A percentile compares a stretch with the other conserved stretches of the same genome.
phyloP scores from a whole-genome alignment of 30 jellyfish, hydroid and myxozoan genomes.

The Chironex yamaguchii region DNA sequence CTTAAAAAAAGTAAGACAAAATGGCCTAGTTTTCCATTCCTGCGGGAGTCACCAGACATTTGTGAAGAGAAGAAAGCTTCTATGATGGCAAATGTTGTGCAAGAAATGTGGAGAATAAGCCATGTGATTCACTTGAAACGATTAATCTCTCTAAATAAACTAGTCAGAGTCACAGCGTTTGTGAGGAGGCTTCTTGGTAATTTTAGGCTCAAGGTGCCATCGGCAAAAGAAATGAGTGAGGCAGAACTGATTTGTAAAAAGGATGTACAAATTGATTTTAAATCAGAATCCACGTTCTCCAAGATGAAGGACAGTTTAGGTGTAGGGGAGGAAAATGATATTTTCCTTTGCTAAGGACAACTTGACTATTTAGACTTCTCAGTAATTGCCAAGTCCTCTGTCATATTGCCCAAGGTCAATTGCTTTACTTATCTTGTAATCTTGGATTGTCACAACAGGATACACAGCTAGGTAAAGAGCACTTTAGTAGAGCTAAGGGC shows the following conservation, averaged over 20 bases:
- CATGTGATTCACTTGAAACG: background rate
- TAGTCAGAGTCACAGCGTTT: background rate
- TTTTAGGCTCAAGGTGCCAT: background rate
- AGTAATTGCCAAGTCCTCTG: conserved; percentile 28
- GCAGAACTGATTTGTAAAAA: conserved; percentile 1
- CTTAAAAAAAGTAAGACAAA: too few species aligned
- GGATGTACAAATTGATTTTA: background rate
- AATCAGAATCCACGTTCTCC: too few species aligned
- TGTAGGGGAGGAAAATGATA: conserved; percentile 3
- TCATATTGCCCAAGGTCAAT: conserved; percentile 15
- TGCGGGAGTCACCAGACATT: too few species aligned
- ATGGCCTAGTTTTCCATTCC: too few species aligned
- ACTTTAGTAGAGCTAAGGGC: too few species aligned
- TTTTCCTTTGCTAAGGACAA: conserved; percentile 13
- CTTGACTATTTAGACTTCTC: conserved; percentile 20
- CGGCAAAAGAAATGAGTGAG: conserved; percentile 17
- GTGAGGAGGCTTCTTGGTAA: background rate
- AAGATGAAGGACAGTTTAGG: too few species aligned
- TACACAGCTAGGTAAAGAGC: too few species aligned
- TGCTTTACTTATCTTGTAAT: too few species aligned
- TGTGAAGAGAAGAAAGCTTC: too few species aligned
- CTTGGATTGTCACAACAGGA: too few species aligned
- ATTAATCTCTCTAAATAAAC: conserved; percentile 2
- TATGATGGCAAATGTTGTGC: too few species aligned
- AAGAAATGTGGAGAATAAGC: too few species aligned